Conservation (phyloP, 2,113 vertebrate species). For the Hiodon tergisus region DNA sequence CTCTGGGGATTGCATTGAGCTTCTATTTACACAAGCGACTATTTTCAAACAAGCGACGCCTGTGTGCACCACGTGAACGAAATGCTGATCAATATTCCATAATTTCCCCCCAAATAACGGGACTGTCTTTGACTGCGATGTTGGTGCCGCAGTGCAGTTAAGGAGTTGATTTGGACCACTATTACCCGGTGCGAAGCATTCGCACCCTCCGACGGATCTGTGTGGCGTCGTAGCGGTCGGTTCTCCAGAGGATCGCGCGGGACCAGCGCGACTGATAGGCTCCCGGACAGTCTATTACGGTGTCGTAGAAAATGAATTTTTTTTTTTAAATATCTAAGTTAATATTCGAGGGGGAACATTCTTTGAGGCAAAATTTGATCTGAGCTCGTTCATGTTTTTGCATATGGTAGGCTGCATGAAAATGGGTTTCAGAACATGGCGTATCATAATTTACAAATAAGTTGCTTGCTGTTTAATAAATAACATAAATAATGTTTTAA, state of each 20-base stretch:
- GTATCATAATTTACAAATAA: too few species aligned
- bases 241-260: not conserved
- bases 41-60: conserved; percentile 4
- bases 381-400: too few species aligned
- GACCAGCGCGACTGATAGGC: not conserved
- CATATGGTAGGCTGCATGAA: too few species aligned
- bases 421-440: too few species aligned
- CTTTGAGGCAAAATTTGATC: too few species aligned
- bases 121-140: conserved; percentile 13
- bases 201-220: not conserved
- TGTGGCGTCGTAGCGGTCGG: not conserved
- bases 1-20: conserved; percentile 8
- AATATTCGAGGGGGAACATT: too few species aligned
- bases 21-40: too few species aligned
- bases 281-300: not conserved
- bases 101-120: conserved; percentile 50
- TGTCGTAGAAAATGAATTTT: too few species aligned
- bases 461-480: too few species aligned
- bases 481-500: too few species aligned
- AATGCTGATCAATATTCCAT: conserved; percentile 55
- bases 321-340: too few species aligned
- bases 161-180: conserved; percentile 31
- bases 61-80: conserved; percentile 33
- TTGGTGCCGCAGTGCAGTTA: conserved; percentile 63
- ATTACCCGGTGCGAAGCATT: not conserved